Evolutionary conservation across 2,113 vertebrate species (phyloP), one percentile per base, ranked within the genome.

Genomic region (Microcebus tavaratra): DNA sequence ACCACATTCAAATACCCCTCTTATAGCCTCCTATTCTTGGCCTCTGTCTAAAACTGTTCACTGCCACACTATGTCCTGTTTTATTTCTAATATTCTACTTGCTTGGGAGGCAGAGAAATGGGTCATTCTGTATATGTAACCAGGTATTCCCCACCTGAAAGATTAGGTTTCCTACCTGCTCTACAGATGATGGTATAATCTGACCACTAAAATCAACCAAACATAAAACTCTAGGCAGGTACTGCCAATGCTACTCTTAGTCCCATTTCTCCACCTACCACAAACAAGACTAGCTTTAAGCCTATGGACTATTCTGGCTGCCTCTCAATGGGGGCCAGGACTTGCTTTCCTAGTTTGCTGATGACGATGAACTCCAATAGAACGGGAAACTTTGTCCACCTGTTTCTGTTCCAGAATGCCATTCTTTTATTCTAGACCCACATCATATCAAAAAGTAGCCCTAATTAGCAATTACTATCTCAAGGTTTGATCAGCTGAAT

Each of bases 21-120:
- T 86, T 68, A 72, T 29, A 81, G 27, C 53, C 36, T 83, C 13
- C 11, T 53, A 0, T 78, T 94, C 48, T 96, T 91, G 18, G 34
- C 90, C 36, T 88, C 42, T 17, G 15, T 76, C 27, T 83, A n/a
- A 92, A 92, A 72, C 36, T 65, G 59, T 86, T 67, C 73, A 65
- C 55, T 87, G 34, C 48, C 20, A 65, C 79, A 39, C 68, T 90
- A 27, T 86, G 53, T 15, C 25, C 86, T 57, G 21, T 93, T 10
- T 82, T 63, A 87, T 90, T 96, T 96, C 75, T 86, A 59, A 91
- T 95, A 48, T 67, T 90, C 42, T 82, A 14, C 29, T 21, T 83
- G 42, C 75, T 34, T 31, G 55, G 31, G 79, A 96, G 79, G 17
- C 39, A 96, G 88, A 91, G 87, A 88, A 75, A 63, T 70, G 27